These are phyloP conservation scores for Asobara japonica DNA, from an alignment of 1,140 invertebrate genomes.

Conservation along the genomic window DNA sequence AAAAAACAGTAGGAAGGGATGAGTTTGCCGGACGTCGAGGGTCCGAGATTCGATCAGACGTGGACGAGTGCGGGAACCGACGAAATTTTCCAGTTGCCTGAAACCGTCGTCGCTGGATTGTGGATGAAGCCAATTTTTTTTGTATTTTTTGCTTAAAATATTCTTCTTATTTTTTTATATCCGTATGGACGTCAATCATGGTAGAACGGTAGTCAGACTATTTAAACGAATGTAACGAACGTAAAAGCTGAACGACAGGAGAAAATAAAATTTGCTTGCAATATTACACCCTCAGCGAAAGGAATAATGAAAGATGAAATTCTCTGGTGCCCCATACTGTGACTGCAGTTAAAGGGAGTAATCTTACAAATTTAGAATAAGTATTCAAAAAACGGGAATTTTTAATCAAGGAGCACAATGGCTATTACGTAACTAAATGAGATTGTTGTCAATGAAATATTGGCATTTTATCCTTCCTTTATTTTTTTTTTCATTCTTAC, in stretches of 20 bases:
- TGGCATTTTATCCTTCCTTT: constrained; percentile 46
- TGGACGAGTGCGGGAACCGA: neutral
- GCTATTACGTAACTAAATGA: constrained; percentile 55
- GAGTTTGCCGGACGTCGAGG: constrained; percentile 16
- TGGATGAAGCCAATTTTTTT: neutral
- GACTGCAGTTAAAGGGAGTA: neutral
- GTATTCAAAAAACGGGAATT: constrained; percentile 65
- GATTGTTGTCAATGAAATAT: constrained; percentile 69
- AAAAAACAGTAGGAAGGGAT: neutral
- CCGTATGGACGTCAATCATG: constrained; percentile 17
- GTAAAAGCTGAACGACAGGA: neutral
- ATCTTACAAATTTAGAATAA: constrained; percentile 67
- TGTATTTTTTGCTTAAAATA: neutral
- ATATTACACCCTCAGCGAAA: constrained; percentile 1
- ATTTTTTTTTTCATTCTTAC: constrained; percentile 20
- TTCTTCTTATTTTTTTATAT: neutral
- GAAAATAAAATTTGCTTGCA: neutral
- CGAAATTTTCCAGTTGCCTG: neutral
- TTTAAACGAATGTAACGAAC: neutral
- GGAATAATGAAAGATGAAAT: constrained; percentile 2
- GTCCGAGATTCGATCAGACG: constrained; percentile 21
- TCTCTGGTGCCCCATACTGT: neutral
- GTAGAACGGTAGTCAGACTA: neutral
- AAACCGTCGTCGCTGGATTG: neutral
- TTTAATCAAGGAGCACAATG: constrained; percentile 54